phyloP scores from a whole-genome alignment of 2,888 invertebrate genomes.

The Plusia festucae region DNA sequence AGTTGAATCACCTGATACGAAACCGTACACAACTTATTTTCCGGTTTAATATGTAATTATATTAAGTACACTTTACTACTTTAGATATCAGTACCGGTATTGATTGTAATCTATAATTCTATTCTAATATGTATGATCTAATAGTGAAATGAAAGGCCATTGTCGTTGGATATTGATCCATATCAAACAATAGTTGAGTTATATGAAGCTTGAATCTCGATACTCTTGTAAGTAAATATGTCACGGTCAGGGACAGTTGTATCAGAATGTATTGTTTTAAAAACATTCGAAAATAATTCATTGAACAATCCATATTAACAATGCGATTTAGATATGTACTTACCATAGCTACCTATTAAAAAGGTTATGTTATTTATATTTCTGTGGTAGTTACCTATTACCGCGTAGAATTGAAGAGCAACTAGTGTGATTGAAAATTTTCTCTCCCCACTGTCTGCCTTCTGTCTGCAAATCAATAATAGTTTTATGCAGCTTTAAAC shows the following conservation, averaged over 20 bases:
- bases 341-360: no score
- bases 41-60: conserved; percentile 31
- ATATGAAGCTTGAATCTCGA: conserved; percentile 15
- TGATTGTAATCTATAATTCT: conserved; percentile 54
- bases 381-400: conserved; percentile 2
- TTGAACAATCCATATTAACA: background rate
- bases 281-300: background rate
- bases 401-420: background rate
- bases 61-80: conserved; percentile 62
- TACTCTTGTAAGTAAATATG: conserved; percentile 37
- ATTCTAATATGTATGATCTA: conserved; percentile 60
- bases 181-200: conserved; percentile 36
- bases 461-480: no score
- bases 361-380: no score
- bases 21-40: background rate
- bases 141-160: conserved; percentile 65
- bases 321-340: no score
- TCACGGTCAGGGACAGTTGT: conserved; percentile 27
- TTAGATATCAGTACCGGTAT: conserved; percentile 48
- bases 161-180: conserved; percentile 56
- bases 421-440: conserved; percentile 1
- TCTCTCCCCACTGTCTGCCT: no score
- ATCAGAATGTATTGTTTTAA: conserved; percentile 10
- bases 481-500: no score
- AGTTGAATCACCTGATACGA: conserved; percentile 4